Evolutionary conservation across 2,797 vertebrate species (phyloP), one percentile per base, ranked within the genome.

Genomic region (Chelon auratus): DNA sequence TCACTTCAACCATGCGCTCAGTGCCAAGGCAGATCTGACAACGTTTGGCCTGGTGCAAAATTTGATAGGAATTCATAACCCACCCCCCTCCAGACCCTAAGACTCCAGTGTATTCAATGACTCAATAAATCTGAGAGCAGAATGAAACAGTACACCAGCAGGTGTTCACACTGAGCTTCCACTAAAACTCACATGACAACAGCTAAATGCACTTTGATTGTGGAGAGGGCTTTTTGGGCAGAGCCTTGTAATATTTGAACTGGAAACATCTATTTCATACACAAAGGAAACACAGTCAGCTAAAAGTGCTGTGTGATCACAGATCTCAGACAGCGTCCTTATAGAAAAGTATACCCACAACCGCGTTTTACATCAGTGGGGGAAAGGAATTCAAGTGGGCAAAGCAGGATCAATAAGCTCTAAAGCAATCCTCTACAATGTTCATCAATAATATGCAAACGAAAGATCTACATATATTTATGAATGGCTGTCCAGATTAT

Each of bases 81-180:
- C 20, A 36, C 2, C 12, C 2, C 1, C 3, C 26, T 58, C 24
- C 17, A 73, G 30, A 30, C 30, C 5, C 30, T 30, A 58, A 22
- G 24, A 26, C 39, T 72, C 12, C 64, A 52, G 45, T 47, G 13
- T 30, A 58, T 45, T 13, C 18, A 22, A 58, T 33, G 14, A 68
- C 37, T 24, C 12, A 33, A 54, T 65, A 68, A 64, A 68, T 63
- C 48, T 55, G 22, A 22, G 48, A 68, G 7, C 37, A 69, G 65
- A 59, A 72, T 52, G 63, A 76, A 80, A 78, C 61, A 53, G 48
- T 22, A 64, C 33, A 68, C 30, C 20, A 78, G 62, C 82, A 87
- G 75, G 68, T 84, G 81, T 65, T 61, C 58, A 47, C 24, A 52
- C 10, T 52, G 20, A 68, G 52, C 57, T 60, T 47, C 13, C 42